Percentiles rank a stretch among this genome's conserved stretches.
These are phyloP conservation scores for Copidosoma floridanum DNA, from an alignment of 1,140 invertebrate genomes.

Conservation along the genomic window DNA sequence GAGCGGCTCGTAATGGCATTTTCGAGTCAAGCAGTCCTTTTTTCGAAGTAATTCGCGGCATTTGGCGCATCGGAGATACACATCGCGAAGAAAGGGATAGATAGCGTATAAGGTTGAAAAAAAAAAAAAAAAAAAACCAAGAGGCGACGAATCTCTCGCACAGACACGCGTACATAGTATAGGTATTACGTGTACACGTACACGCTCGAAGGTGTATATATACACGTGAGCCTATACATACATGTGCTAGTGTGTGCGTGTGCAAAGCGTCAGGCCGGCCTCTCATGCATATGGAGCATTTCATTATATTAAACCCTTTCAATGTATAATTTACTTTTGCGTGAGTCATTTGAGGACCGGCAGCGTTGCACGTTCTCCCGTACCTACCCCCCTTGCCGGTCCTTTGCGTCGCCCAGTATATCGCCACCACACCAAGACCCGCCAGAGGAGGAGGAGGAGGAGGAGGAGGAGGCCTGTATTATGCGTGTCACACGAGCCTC, in stretches of 20 bases:
- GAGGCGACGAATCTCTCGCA: background rate
- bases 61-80: constrained; percentile 2
- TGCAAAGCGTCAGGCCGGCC: constrained; percentile 49
- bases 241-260: background rate
- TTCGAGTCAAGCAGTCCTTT: background rate
- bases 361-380: constrained; percentile 4
- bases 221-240: background rate
- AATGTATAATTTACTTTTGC: constrained; percentile 70
- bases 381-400: background rate
- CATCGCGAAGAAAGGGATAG: background rate
- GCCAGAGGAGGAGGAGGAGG: constrained; percentile 20
- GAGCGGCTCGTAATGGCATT: constrained; percentile 1
- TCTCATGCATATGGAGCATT: constrained; percentile 67
- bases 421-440: background rate
- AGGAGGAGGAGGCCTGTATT: background rate
- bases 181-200: background rate
- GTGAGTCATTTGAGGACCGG: constrained; percentile 62
- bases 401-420: too few species aligned
- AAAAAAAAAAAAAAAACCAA: background rate
- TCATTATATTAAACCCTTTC: constrained; percentile 68
- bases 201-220: background rate
- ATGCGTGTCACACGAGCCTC: background rate
- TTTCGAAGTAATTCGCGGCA: background rate
- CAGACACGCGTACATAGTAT: background rate
- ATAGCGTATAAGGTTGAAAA: background rate